A percentile compares a stretch with the other conserved stretches of the same genome.
Conservation (phyloP, 2,113 vertebrate genomes). For the Phyllostomus discolor region DNA sequence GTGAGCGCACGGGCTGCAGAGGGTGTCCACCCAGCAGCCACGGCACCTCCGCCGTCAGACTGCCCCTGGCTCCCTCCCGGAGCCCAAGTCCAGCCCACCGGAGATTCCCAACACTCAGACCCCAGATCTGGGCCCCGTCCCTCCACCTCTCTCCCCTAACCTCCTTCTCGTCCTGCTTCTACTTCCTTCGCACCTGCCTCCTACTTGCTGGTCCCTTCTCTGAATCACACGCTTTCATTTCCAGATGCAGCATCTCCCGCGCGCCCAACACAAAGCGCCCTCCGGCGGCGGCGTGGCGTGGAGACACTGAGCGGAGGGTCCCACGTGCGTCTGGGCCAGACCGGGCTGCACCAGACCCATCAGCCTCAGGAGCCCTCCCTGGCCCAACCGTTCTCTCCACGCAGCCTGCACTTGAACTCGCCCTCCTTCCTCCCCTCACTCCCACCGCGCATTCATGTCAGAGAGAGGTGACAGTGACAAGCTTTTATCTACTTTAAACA, state of each 20-base stretch:
- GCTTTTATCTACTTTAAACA: background rate
- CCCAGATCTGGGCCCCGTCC: rapidly evolving
- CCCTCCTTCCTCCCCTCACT: background rate
- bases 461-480: background rate
- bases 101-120: background rate
- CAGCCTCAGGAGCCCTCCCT: background rate
- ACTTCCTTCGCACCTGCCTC: background rate
- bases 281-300: rapidly evolving
- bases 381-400: background rate
- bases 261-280: background rate
- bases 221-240: background rate
- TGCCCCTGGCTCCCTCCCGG: background rate
- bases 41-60: no score
- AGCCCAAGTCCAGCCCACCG: background rate
- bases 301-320: no score
- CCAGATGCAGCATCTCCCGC: background rate
- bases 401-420: background rate
- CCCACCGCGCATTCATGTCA: background rate
- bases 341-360: background rate
- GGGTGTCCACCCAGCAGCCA: background rate
- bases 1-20: background rate
- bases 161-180: background rate
- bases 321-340: background rate
- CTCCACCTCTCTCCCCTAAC: background rate
- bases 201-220: conserved; percentile 14